Evolutionary conservation across 2,797 vertebrate species (phyloP), one percentile per base, ranked within the genome.

Genomic region (Enteromius radiatus): DNA sequence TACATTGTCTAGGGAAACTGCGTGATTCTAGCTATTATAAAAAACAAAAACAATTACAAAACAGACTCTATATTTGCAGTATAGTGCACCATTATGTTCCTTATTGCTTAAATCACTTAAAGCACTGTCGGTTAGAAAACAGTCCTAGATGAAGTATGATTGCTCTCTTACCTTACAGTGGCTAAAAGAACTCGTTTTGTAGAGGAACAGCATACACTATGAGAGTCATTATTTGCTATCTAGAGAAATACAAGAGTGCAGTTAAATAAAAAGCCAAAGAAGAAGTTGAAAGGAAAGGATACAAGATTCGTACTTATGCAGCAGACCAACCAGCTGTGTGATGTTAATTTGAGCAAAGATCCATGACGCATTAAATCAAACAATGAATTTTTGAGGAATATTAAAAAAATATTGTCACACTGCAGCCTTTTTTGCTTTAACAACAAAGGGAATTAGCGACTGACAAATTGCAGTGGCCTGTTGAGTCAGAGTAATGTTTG

Each of bases 401-500:
- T 80, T 59, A 5, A 68, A 54, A 54, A 69, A 26, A 52, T 68
- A 56, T 2, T 31, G 36, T 43, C 9, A 31, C 36, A 31, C 33
- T 15, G 3, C 36, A 59, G 49, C 6, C 6, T 70, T 79, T 79
- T 69, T 56, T 49, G 36, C 77, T 69, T 52, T 79, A 38, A 12
- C 33, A 79, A 54, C 23, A 49, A 79, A 54, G 5, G n/a, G 33
- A 23, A 59, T 76, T 11, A 84, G 65, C 90, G 87, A 89, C 61
- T 92, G 93, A 94, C 86, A 91, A 89, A 89, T 5, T 0, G 85
- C 88, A 84, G 83, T 80, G 82, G 79, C 82, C 84, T 80, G 79
- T 87, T 86, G 89, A 88, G 65, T 59, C 91, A 83, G 64, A 91
- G 87, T 92, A 92, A 91, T 92, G 91, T 88, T 90, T 89, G 92